A percentile compares a stretch with the other conserved stretches of the same genome.
Evolutionary conservation across 2,797 vertebrate genomes (phyloP).

Genomic region (Knipowitschia caucasica): DNA sequence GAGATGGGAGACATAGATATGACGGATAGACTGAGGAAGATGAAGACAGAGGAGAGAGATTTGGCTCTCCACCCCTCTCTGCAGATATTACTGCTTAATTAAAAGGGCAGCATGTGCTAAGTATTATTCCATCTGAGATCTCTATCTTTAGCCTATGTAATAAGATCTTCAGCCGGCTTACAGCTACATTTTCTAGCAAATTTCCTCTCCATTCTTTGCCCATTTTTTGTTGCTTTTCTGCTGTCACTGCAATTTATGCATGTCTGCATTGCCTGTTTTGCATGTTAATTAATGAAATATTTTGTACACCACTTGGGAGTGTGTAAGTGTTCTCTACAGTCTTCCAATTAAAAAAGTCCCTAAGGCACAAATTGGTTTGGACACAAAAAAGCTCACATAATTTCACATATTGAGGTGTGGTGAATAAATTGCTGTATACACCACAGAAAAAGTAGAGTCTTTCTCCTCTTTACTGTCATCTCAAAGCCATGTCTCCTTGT

Average conservation of each 20-base stretch:
- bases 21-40: conserved; percentile 57
- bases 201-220: conserved; percentile 79
- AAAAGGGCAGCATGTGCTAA: conserved; percentile 99
- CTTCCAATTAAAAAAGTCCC: conserved; percentile 73
- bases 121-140: conserved; percentile 98
- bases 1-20: conserved; percentile 69
- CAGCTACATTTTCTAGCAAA: conserved; percentile 91
- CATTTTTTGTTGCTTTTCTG: conserved; percentile 74
- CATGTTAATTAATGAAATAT: conserved; percentile 76
- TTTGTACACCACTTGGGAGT: conserved; percentile 71
- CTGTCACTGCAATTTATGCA: conserved; percentile 61
- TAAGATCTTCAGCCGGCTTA: conserved; percentile 87
- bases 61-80: conserved; percentile 70
- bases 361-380: conserved; percentile 61
- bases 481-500: conserved; percentile 45
- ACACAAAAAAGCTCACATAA: conserved; percentile 50
- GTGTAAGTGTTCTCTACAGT: conserved; percentile 69
- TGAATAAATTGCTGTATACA: conserved; percentile 50
- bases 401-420: conserved; percentile 54
- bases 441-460: conserved; percentile 14
- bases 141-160: conserved; percentile 92
- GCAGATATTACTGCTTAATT: conserved; percentile 88
- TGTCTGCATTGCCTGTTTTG: conserved; percentile 60
- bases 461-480: conserved; percentile 46
- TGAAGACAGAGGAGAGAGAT: conserved; percentile 65